Percentiles rank a stretch among this genome's conserved stretches.
Conservation (phyloP, 2,797 vertebrate genomes). For the Tenualosa ilisha region DNA sequence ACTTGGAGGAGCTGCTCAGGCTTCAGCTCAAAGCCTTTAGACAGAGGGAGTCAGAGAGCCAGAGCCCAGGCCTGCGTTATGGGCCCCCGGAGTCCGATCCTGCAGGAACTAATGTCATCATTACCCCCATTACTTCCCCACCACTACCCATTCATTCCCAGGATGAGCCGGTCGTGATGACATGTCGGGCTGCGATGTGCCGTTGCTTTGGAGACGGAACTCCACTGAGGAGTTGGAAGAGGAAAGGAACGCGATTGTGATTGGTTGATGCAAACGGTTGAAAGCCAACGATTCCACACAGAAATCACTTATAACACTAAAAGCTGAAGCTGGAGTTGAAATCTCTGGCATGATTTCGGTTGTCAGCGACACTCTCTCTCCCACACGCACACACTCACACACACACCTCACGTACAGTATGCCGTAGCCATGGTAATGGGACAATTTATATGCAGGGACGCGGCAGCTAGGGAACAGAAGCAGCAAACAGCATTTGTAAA, state of each 20-base stretch:
- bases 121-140: not conserved
- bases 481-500: not conserved
- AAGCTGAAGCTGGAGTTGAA: not conserved
- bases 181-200: not conserved
- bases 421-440: not conserved
- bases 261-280: not conserved
- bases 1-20: too few species aligned
- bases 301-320: not conserved
- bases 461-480: not conserved
- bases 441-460: not conserved
- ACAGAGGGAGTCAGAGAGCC: not conserved
- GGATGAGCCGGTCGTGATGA: not conserved
- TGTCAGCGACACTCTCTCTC: not conserved
- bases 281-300: not conserved
- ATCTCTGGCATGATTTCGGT: not conserved
- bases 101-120: constrained; percentile 11
- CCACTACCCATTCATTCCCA: not conserved
- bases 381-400: not conserved
- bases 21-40: not conserved
- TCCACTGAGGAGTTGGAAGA: not conserved
- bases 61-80: not conserved
- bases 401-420: not conserved
- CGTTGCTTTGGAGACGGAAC: not conserved
- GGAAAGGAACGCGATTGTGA: not conserved
- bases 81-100: not conserved